A percentile compares a stretch with the other conserved stretches of the same genome.
Evolutionary conservation across 1,140 invertebrate genomes (phyloP).

Genomic region (Caenorhabditis brenneri): DNA sequence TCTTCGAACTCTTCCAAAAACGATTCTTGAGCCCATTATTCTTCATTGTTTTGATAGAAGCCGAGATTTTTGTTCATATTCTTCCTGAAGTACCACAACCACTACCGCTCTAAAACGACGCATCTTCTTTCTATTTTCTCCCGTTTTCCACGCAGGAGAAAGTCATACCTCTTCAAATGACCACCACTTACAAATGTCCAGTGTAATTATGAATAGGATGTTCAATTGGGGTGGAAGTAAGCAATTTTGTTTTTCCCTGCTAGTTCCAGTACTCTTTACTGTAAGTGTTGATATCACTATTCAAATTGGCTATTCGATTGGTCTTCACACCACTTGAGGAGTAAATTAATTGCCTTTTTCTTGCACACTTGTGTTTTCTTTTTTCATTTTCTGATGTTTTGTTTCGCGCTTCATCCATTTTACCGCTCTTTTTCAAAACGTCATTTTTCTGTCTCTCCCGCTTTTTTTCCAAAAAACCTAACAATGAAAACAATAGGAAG

Average conservation of each 20-base stretch:
- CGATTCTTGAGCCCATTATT: background rate
- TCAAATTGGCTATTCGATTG: background rate
- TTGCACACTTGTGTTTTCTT: background rate
- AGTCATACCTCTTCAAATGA: conserved; percentile 16
- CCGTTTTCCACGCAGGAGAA: background rate
- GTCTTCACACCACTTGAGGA: conserved; percentile 11
- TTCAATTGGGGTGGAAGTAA: background rate
- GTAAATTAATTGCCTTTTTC: conserved; percentile 18
- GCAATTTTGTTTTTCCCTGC: background rate
- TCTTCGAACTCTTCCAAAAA: background rate
- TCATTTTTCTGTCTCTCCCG: background rate
- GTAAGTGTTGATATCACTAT: conserved; percentile 26
- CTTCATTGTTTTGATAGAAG: background rate
- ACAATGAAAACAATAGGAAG: conserved; percentile 36
- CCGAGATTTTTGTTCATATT: background rate
- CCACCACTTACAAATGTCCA: conserved; percentile 20
- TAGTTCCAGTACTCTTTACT: background rate
- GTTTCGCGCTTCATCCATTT: background rate
- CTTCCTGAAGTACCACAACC: background rate
- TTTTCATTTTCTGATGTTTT: conserved; percentile 3
- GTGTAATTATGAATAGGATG: conserved; percentile 21
- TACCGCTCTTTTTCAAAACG: conserved; percentile 26
- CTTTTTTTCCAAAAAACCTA: background rate
- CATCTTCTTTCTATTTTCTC: background rate
- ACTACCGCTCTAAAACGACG: background rate